Base-by-base conservation (phyloP, 2,888 invertebrate species). In the Eupithecia dodoneata region DNA sequence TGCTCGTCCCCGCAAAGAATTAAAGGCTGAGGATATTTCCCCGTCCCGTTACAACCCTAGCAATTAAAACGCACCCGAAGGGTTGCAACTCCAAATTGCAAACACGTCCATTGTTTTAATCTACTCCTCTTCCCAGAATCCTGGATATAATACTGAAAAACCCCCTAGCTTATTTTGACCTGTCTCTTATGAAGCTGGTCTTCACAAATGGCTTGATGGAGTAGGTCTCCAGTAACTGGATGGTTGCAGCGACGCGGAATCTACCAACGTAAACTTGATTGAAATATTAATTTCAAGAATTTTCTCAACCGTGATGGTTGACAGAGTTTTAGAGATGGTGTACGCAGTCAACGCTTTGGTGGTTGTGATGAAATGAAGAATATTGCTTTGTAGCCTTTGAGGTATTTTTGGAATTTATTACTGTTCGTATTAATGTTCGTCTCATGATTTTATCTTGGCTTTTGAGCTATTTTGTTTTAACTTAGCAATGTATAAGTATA, bases 81-180 rank as follows among this genome's bases (percentile, higher is more conserved):
- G 94, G 94, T 92, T 94, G 94, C 94, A 94, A 86, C 90, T 91
- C 89, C 83, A 88, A 91, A 94, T 94, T 94, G 91, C 93, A 92
- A 92, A 92, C 94, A 94, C 94, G 93, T 94, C 89, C 93, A 93
- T 94, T 93, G 94, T 94, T 93, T 93, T 93, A 94, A 94, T 94
- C 91, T 91, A 88, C 92, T 91, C 84, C 87, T 86, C 89, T 78
- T 87, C 86, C 83, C 85, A 86, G 89, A 90, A 91, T 89, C 89
- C 89, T 86, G 90, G 90, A 86, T 89, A 89, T 91, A 90, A 90
- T 88, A 89, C 87, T 87, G 87, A 89, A 89, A 87, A 88, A 85
- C 84, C 82, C 80, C 78, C 91, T 87, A 87, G 81, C 86, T 80
- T 87, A 87, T 66, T 81, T 76, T 85, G 92, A 89, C 80, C 91